Evolutionary conservation across 2,888 invertebrate genomes (phyloP).

Genomic region (Anthophora plumipes): DNA sequence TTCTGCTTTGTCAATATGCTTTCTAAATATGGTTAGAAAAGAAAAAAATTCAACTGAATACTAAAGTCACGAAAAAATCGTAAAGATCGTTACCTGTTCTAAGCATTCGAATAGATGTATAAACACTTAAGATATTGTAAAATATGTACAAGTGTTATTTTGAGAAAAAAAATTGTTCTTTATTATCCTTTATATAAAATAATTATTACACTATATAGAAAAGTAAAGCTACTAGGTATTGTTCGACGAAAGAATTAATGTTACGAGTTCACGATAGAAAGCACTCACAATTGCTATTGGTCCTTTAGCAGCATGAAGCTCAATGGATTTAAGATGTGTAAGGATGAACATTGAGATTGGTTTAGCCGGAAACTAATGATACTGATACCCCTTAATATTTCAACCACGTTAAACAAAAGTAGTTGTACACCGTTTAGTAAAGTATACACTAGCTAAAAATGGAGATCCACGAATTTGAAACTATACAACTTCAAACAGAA

Average conservation of each 20-base stretch:
- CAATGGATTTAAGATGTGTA: conserved; percentile 64
- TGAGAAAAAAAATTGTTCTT: not conserved
- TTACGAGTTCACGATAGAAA: conserved; percentile 42
- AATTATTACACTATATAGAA: not conserved
- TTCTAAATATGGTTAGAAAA: too few species aligned
- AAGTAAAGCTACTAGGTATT: not conserved
- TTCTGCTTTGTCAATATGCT: too few species aligned
- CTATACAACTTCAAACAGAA: not conserved
- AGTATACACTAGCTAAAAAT: conserved; percentile 40
- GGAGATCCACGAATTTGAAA: not conserved
- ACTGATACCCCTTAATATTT: conserved; percentile 60
- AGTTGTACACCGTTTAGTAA: conserved; percentile 64
- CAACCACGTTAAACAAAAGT: conserved; percentile 65
- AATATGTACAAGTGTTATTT: not conserved
- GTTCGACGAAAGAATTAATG: conserved; percentile 55
- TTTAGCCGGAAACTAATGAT: conserved; percentile 71
- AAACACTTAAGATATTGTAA: not conserved
- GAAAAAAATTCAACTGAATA: too few species aligned
- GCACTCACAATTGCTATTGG: conserved; percentile 63
- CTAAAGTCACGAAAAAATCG: too few species aligned
- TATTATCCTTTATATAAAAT: conserved; percentile 16
- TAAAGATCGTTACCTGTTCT: too few species aligned
- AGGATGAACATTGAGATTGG: conserved; percentile 71
- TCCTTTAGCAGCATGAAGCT: conserved; percentile 59
- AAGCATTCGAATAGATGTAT: too few species aligned